A percentile compares a stretch with the other conserved stretches of the same genome.
Evolutionary conservation across 2,888 invertebrate genomes (phyloP).

Genomic region (Dione vanillae): DNA sequence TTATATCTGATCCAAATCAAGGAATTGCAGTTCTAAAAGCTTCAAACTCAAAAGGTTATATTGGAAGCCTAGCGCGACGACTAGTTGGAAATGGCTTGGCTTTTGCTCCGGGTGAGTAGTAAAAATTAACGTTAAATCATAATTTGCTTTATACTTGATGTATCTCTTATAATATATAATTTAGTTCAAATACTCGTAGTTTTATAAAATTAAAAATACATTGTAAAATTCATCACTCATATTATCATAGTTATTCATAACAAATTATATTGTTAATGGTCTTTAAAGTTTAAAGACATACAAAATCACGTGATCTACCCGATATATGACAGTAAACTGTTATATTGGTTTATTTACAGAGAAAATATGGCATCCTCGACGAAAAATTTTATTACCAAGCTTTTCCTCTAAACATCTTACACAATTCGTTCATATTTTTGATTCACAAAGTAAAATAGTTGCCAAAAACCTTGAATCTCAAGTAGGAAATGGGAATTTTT

Average conservation of each 20-base stretch:
- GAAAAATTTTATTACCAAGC: slow-evolving; percentile 8
- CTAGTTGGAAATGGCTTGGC: background rate
- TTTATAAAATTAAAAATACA: too few relatives aligned
- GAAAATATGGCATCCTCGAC: background rate
- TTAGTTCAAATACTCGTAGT: too few relatives aligned
- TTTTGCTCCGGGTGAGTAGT: background rate
- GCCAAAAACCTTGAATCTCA: background rate
- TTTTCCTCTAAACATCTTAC: slow-evolving; percentile 3
- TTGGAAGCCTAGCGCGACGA: background rate
- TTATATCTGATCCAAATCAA: background rate
- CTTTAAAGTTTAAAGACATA: too few relatives aligned
- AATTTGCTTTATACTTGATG: background rate
- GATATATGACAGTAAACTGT: too few relatives aligned
- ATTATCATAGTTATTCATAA: too few relatives aligned
- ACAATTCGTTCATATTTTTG: slow-evolving; percentile 11
- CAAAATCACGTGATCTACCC: too few relatives aligned
- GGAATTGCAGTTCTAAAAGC: background rate
- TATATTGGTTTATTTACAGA: background rate
- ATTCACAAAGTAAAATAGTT: background rate
- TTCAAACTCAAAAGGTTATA: background rate
- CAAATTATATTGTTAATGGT: too few relatives aligned
- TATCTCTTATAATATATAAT: too few relatives aligned
- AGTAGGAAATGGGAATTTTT: slow-evolving; percentile 12
- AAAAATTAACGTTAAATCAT: too few relatives aligned
- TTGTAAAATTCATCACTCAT: too few relatives aligned